Conservation (phyloP, 2,888 invertebrate genomes). For the Arge pagana region DNA sequence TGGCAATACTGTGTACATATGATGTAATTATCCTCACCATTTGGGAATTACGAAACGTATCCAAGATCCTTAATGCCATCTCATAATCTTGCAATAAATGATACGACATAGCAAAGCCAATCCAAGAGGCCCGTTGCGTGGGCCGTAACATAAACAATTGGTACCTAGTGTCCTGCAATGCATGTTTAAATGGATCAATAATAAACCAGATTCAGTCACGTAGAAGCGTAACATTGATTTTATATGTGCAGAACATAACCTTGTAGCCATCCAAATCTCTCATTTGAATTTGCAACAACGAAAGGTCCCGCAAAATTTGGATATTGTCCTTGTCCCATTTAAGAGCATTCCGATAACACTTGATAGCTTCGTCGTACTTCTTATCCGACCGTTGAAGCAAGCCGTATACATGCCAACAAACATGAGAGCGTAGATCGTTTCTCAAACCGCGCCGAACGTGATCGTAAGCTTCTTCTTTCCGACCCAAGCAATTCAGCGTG, state of each 20-base stretch:
- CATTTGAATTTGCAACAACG: conserved; percentile 98
- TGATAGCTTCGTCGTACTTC: conserved; percentile 99
- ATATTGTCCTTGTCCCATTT: conserved; percentile 99
- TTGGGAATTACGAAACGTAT: conserved; percentile 91
- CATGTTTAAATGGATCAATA: conserved; percentile 1
- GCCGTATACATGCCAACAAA: conserved; percentile 99
- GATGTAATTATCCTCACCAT: conserved; percentile 68
- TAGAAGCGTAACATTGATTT: not conserved
- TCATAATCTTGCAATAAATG: conserved; percentile 96
- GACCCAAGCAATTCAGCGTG: conserved; percentile 94
- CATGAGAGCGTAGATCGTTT: conserved; percentile 95
- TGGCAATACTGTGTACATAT: too few species aligned
- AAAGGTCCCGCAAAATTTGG: conserved; percentile 96
- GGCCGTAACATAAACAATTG: conserved; percentile 95
- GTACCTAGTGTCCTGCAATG: conserved; percentile 89
- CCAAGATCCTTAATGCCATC: conserved; percentile 94
- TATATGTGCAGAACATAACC: conserved; percentile 61
- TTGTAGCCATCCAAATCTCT: conserved; percentile 97
- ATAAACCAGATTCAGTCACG: not conserved
- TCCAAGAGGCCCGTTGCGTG: conserved; percentile 98
- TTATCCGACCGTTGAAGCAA: conserved; percentile 95
- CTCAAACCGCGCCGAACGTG: conserved; percentile 93
- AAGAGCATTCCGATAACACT: conserved; percentile 97
- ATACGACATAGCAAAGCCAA: conserved; percentile 99
- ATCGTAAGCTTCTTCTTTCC: conserved; percentile 98